These are phyloP conservation scores for Arctia plantaginis DNA, from an alignment of 2,888 invertebrate species.

Conservation along the genomic window DNA sequence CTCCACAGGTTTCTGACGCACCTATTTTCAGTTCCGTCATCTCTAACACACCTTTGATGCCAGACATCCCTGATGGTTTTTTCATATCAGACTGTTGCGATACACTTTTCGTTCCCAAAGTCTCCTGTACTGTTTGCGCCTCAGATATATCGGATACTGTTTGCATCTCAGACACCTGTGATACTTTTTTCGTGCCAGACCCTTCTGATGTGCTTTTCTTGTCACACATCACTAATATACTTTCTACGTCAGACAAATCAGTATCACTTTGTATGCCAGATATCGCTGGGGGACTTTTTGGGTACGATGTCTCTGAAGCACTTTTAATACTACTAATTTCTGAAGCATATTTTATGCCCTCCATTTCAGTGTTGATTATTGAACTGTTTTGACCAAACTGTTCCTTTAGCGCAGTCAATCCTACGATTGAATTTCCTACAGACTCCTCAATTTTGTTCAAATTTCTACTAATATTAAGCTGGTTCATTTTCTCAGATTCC, in stretches of 20 bases:
- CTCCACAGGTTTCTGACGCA: slow-evolving; percentile 21
- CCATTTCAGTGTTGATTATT: slow-evolving; percentile 40
- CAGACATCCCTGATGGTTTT: neutral
- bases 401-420: slow-evolving; percentile 43
- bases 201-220: slow-evolving; percentile 31
- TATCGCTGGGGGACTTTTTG: neutral
- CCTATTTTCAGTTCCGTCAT: neutral
- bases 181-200: slow-evolving; percentile 32
- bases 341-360: neutral
- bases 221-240: neutral
- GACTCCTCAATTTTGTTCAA: slow-evolving; percentile 40
- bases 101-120: neutral
- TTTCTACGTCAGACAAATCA: slow-evolving; percentile 1
- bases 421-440: slow-evolving; percentile 39
- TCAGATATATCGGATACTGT: neutral
- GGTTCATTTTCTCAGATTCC: slow-evolving; percentile 21
- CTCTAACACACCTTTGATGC: neutral
- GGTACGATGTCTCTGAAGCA: neutral
- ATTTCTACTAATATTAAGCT: neutral
- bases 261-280: slow-evolving; percentile 1
- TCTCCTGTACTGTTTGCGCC: neutral
- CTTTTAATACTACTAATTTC: slow-evolving; percentile 5
- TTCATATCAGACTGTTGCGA: neutral
- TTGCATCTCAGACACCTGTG: neutral
- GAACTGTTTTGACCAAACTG: slow-evolving; percentile 38